Percentiles rank a stretch among this genome's conserved stretches.
These are phyloP conservation scores for Agrotis clavis DNA, from an alignment of 2,888 invertebrate genomes.

Conservation along the genomic window DNA sequence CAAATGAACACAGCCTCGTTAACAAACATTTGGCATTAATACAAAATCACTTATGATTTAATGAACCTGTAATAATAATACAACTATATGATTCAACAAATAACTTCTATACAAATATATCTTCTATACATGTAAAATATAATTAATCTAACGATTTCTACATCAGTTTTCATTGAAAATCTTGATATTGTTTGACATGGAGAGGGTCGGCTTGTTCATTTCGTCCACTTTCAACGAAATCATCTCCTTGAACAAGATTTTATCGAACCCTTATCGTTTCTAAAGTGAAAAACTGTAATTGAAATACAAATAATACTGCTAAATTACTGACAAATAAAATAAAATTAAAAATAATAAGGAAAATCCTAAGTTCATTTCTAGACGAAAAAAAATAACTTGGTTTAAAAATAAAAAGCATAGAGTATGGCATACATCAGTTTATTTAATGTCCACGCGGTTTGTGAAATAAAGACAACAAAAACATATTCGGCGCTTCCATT, in stretches of 20 bases:
- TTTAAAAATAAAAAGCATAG: conserved; percentile 55
- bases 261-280: conserved; percentile 88
- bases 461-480: conserved; percentile 38
- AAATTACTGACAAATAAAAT: conserved; percentile 59
- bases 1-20: conserved; percentile 74
- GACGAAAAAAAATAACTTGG: conserved; percentile 28
- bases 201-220: conserved; percentile 54
- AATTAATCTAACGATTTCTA: conserved; percentile 58
- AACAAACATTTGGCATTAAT: conserved; percentile 72
- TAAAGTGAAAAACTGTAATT: conserved; percentile 89
- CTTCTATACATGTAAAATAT: conserved; percentile 61
- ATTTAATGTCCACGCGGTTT: conserved; percentile 48
- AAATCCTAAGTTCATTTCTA: conserved; percentile 1
- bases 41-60: conserved; percentile 67
- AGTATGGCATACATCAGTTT: conserved; percentile 44
- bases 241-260: conserved; percentile 85
- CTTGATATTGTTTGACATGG: conserved; percentile 71
- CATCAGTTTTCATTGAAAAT: conserved; percentile 69
- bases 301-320: conserved; percentile 75
- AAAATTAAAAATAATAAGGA: conserved; percentile 28
- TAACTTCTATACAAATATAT: conserved; percentile 67
- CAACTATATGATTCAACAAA: conserved; percentile 67
- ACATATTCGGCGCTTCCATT: conserved; percentile 24
- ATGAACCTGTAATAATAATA: conserved; percentile 64
- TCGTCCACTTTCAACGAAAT: conserved; percentile 67